Evolutionary conservation across 2,113 vertebrate genomes (phyloP).

Genomic region (Ptychochromis oligacanthus): DNA sequence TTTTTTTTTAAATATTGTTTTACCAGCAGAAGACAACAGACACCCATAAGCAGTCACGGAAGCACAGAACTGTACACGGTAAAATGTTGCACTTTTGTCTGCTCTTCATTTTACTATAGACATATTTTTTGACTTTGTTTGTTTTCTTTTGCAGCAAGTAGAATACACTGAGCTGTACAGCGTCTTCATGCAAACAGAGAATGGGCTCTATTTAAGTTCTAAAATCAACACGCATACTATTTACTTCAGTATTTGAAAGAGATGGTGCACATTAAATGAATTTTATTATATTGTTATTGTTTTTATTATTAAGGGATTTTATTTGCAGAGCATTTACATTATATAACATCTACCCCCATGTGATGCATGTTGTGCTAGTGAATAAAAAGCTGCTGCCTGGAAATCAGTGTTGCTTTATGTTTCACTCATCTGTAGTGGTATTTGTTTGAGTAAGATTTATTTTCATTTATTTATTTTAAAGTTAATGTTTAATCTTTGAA

Average conservation of each 20-base stretch:
- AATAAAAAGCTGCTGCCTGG: too few species aligned
- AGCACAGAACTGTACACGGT: background rate
- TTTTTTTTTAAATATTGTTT: background rate
- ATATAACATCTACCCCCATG: too few species aligned
- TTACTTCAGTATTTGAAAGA: background rate
- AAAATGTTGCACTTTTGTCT: background rate
- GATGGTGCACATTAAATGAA: accelerated
- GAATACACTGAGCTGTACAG: background rate
- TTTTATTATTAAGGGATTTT: too few species aligned
- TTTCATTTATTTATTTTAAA: too few species aligned
- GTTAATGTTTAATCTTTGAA: too few species aligned
- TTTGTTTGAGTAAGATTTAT: too few species aligned
- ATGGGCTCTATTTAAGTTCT: background rate
- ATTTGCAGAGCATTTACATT: too few species aligned
- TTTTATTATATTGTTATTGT: too few species aligned
- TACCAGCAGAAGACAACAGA: accelerated
- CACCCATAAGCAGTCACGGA: accelerated
- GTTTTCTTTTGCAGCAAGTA: background rate
- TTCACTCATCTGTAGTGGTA: too few species aligned
- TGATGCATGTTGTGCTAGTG: too few species aligned
- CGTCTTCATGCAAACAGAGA: background rate
- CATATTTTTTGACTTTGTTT: background rate
- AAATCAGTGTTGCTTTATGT: too few species aligned
- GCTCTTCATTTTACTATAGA: background rate
- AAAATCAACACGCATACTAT: background rate